Evolutionary conservation across 2,888 invertebrate species (phyloP), one percentile per base, ranked within the genome.

Genomic region (Aphidius colemani): DNA sequence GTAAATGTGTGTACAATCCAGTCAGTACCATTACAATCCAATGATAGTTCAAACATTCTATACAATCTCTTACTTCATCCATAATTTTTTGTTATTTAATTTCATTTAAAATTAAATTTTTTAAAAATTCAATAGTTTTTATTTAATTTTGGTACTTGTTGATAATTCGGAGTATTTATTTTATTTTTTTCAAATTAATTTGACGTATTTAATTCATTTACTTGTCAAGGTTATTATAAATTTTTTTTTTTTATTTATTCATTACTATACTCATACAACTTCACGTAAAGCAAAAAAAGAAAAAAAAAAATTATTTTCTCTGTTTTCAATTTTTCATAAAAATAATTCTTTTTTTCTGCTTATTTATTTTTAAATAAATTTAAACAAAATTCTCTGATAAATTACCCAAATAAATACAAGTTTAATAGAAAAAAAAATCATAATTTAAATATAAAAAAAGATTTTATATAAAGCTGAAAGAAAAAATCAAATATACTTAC

Each of bases 1-100:
- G 71, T 3, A 82, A 66, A 64, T 82, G 80, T 7, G 75, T 77
- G 61, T 82, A 82, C 68, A 82, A 70, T 8, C 82, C 82, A 0
- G 81, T 77, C 1, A 65, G 63, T 1, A 82, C 78, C 30, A 82
- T 71, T 4, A 73, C 72, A 45, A 81, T 61, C 82, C 82, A 82
- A 64, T 82, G 82, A 53, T 72, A 73, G 70, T 81, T 80, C 40
- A 82, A 55, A 39, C 65, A 71, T 44, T 76, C 75, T 18, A 73
- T 11, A 45, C 67, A 78, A 11, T 80, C 77, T 51, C 70, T 75
- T n/a, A 80, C 57, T 7, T 65, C 65, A 8, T 80, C 81, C 80
- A 81, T 79, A 51, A 40, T 69, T 9, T n/a, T 11, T 39, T 8
- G 7, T 39, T 7, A 11, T 18, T 57, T 45, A 46, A 57, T 46